These are phyloP conservation scores for Leiothrix lutea DNA, from an alignment of 2,113 vertebrate species.

Conservation along the genomic window DNA sequence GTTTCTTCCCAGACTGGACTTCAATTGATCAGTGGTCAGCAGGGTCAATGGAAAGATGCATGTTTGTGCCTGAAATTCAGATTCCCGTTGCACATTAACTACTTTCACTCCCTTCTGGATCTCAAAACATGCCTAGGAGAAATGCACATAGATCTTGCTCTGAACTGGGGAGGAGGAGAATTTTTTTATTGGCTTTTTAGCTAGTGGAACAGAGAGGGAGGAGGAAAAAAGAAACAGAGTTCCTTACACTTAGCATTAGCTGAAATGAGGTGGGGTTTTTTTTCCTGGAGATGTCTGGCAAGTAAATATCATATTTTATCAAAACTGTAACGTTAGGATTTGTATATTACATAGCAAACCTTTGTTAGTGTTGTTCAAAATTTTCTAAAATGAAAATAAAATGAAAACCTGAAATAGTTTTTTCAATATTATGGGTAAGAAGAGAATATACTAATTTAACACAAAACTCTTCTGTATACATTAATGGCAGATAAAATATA, in stretches of 20 bases:
- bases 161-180: conserved; percentile 73
- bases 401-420: background rate
- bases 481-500: background rate
- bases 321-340: background rate
- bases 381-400: background rate
- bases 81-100: conserved; percentile 32
- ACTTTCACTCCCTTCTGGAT: conserved; percentile 56
- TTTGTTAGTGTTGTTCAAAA: background rate
- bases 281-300: background rate
- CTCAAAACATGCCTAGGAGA: conserved; percentile 64
- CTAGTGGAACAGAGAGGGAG: conserved; percentile 51
- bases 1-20: conserved; percentile 53
- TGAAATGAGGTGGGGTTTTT: background rate
- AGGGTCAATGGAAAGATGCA: background rate
- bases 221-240: background rate
- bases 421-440: background rate
- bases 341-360: background rate
- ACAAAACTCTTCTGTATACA: background rate
- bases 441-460: background rate
- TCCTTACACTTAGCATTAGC: conserved; percentile 26
- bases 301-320: background rate
- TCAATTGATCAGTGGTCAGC: background rate
- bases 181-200: conserved; percentile 67
- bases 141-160: conserved; percentile 66
- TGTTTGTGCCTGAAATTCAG: conserved; percentile 37